These are phyloP conservation scores for Pterobdella sp. DNA, from an alignment of 2,888 invertebrate species.

Conservation along the genomic window DNA sequence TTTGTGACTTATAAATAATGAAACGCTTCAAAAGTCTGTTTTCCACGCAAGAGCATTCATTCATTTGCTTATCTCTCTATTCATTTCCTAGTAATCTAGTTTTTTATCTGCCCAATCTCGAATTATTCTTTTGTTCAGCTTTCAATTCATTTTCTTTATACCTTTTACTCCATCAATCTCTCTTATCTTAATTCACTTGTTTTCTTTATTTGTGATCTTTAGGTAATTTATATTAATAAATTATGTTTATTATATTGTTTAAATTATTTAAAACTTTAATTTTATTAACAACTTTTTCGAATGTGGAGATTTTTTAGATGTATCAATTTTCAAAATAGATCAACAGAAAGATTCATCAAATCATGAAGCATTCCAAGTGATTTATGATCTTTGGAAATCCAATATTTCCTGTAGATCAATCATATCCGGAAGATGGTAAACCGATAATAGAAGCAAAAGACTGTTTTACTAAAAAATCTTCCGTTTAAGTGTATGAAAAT, in stretches of 20 bases:
- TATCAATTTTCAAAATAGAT: no score
- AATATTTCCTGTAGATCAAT: conserved; percentile 8
- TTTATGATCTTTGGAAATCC: not conserved
- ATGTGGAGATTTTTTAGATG: no score
- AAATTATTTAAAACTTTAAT: no score
- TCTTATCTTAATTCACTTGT: no score
- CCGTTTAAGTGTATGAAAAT: no score
- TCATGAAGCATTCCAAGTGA: not conserved
- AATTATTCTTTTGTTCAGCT: conserved; percentile 2
- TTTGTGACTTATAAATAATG: conserved; percentile 13
- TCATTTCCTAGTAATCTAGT: not conserved
- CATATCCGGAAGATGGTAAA: not conserved
- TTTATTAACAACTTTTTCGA: no score
- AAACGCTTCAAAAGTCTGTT: conserved; percentile 14
- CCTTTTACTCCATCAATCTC: not conserved
- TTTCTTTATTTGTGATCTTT: no score
- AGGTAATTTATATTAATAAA: no score
- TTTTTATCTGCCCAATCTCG: not conserved
- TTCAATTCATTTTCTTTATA: not conserved
- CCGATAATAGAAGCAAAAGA: not conserved
- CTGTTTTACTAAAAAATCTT: no score
- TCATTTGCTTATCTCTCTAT: not conserved
- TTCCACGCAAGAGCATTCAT: not conserved
- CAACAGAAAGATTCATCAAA: no score
- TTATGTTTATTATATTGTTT: no score